Conservation (phyloP, 2,113 vertebrate species). For the Grallaria varia region DNA sequence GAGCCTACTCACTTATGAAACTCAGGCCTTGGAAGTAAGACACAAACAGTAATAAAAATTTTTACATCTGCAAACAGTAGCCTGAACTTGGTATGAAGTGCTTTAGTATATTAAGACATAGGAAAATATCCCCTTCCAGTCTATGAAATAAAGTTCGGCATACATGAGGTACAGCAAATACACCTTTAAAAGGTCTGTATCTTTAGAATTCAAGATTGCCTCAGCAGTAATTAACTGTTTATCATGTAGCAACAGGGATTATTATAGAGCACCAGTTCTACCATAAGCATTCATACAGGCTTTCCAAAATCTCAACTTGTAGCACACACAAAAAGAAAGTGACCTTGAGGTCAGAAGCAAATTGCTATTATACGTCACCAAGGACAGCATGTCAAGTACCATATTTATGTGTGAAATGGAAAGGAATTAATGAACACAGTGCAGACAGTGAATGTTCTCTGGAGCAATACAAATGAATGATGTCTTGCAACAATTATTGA, state of each 20-base stretch:
- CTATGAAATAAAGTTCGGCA: neutral
- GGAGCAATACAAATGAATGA: neutral
- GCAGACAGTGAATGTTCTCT: conserved; percentile 13
- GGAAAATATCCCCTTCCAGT: neutral
- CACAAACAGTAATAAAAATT: neutral
- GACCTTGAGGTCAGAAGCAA: conserved; percentile 16
- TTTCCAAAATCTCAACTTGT: neutral
- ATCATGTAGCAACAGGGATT: neutral
- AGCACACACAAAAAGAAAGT: neutral
- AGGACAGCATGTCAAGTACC: conserved; percentile 22
- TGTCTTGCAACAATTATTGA: conserved; percentile 11
- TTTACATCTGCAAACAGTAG: neutral
- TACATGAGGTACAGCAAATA: neutral
- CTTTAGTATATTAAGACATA: neutral
- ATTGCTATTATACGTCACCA: conserved; percentile 39
- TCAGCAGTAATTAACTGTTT: conserved; percentile 27
- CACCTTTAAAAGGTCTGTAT: neutral
- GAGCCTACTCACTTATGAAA: neutral
- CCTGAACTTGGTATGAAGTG: neutral
- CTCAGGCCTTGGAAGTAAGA: neutral
- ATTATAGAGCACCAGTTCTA: neutral
- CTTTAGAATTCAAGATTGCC: neutral
- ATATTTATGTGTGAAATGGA: conserved; percentile 40
- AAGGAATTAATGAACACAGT: conserved; percentile 24
- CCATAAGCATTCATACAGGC: neutral